Evolutionary conservation across 2,113 vertebrate genomes (phyloP).

Genomic region (Heterocephalus glaber): DNA sequence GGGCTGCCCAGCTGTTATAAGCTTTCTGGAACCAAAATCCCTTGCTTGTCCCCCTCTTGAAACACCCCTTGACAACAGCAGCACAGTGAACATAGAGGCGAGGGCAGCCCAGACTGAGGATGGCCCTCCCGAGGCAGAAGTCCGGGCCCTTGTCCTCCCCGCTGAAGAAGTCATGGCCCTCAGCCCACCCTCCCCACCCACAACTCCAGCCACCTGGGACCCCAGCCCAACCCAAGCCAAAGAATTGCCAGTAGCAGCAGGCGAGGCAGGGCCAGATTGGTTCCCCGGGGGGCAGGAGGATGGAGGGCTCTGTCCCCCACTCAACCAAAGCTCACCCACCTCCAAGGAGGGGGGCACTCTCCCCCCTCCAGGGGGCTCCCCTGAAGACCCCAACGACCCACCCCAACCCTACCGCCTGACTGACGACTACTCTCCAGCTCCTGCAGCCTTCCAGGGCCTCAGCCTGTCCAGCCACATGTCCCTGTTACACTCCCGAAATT

Average conservation of each 20-base stretch:
- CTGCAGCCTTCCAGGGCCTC: slow-evolving; percentile 79
- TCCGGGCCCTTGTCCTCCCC: slow-evolving; percentile 43
- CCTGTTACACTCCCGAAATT: slow-evolving; percentile 84
- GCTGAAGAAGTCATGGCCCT: slow-evolving; percentile 64
- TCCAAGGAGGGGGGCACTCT: slow-evolving; percentile 73
- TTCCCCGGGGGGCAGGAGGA: slow-evolving; percentile 74
- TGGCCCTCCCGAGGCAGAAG: not conserved
- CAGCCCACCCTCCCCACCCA: slow-evolving; percentile 60
- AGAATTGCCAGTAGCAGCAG: slow-evolving; percentile 71
- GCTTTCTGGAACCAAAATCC: slow-evolving; percentile 85
- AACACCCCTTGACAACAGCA: slow-evolving; percentile 28
- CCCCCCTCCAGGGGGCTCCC: slow-evolving; percentile 60
- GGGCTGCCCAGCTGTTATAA: slow-evolving; percentile 70
- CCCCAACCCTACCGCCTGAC: slow-evolving; percentile 73
- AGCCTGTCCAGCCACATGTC: slow-evolving; percentile 84
- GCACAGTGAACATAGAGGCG: slow-evolving; percentile 53
- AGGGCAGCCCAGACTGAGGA: slow-evolving; percentile 23
- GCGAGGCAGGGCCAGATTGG: slow-evolving; percentile 74
- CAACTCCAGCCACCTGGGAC: slow-evolving; percentile 70
- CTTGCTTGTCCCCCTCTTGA: slow-evolving; percentile 50
- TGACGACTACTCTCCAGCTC: slow-evolving; percentile 71
- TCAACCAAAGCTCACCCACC: slow-evolving; percentile 82
- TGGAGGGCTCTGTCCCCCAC: slow-evolving; percentile 70
- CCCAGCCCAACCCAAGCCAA: slow-evolving; percentile 80
- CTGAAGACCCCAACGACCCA: slow-evolving; percentile 65